Base-by-base conservation (phyloP, 2,888 invertebrate genomes). In the Callyntrura sp. region DNA sequence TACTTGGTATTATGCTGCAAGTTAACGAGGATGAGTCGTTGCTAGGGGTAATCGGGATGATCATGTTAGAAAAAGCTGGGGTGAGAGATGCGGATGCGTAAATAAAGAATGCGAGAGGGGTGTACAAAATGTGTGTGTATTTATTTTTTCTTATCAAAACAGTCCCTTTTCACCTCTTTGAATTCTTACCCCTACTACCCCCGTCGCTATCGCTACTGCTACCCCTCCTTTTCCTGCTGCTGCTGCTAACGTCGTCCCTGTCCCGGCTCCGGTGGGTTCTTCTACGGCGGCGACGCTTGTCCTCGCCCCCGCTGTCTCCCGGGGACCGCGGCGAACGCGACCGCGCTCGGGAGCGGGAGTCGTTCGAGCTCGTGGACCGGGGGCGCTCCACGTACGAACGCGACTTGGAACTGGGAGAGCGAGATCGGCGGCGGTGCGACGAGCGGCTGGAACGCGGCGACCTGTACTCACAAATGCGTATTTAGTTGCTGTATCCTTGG, bases 291-390 rank as follows among this genome's bases (percentile, higher is more conserved):
- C 17, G 55, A 5, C 55, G 2, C 55, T 8, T 2, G 2, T 55
- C 8, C 14, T 55, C 55, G 14, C 8, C 55, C 3, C 8, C 17
- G 55, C 17, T 17, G n/a, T 55, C 55, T 2, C 78, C 28, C 2
- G 82, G 62, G 8, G 65, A 48, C 8, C 25, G 28, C 57, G 62
- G 28, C 0, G 82, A 60, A 5, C 60, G 81, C 1, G 81, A 81
- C 25, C 82, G 35, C 8, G 62, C 48, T 28, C 83, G 45, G 9
- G 68, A 70, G n/a, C 83, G 68, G 25, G 55, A 55, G 55, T 55
- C 55, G 55, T 55, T 55, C n/a, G n/a, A n/a, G 55, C 55, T 55
- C 8, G 55, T 55, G 55, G 55, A 55, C 8, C 55, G 55, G 2
- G 55, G 2, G 1, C 55, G 55, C 17, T 55, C 55, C 14, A 3